phyloP scores from a whole-genome alignment of 2,888 invertebrate species.

The Congeria kusceri region DNA sequence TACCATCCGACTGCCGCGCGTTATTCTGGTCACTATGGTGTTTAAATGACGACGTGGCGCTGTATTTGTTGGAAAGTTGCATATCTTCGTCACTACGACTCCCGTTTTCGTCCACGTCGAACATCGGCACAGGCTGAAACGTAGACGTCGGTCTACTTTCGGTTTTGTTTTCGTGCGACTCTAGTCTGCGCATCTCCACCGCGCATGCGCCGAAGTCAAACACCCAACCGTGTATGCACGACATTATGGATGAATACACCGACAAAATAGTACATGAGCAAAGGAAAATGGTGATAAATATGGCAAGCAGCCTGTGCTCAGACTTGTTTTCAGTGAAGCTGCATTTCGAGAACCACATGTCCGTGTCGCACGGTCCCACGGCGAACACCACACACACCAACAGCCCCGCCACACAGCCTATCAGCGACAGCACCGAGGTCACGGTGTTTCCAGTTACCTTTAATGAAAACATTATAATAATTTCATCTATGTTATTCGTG shows the following conservation, averaged over 20 bases:
- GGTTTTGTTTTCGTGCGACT: slow-evolving; percentile 2
- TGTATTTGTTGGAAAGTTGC: slow-evolving; percentile 7
- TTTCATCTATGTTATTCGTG: too few species aligned
- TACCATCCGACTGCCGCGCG: slow-evolving; percentile 3
- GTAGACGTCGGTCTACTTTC: slow-evolving; percentile 33
- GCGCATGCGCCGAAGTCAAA: slow-evolving; percentile 53
- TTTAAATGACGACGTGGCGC: slow-evolving; percentile 45
- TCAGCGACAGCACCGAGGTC: slow-evolving; percentile 40
- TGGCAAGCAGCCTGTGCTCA: slow-evolving; percentile 44
- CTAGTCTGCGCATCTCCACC: slow-evolving; percentile 33
- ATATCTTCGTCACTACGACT: slow-evolving; percentile 19
- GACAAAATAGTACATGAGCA: slow-evolving; percentile 34
- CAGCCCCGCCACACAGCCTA: slow-evolving; percentile 46
- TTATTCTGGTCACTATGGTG: slow-evolving; percentile 18
- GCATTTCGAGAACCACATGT: slow-evolving; percentile 51
- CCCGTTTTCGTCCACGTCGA: slow-evolving; percentile 48
- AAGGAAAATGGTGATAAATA: slow-evolving; percentile 50
- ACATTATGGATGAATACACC: slow-evolving; percentile 50
- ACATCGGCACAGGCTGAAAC: slow-evolving; percentile 37
- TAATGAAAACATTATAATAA: slow-evolving; percentile 10
- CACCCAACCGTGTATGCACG: slow-evolving; percentile 58
- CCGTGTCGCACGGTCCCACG: slow-evolving; percentile 54
- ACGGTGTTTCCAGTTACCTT: slow-evolving; percentile 55
- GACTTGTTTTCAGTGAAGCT: slow-evolving; percentile 42
- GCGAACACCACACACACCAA: slow-evolving; percentile 56